phyloP scores from a whole-genome alignment of 2,888 invertebrate species.

The Rugalucina vietnamica region DNA sequence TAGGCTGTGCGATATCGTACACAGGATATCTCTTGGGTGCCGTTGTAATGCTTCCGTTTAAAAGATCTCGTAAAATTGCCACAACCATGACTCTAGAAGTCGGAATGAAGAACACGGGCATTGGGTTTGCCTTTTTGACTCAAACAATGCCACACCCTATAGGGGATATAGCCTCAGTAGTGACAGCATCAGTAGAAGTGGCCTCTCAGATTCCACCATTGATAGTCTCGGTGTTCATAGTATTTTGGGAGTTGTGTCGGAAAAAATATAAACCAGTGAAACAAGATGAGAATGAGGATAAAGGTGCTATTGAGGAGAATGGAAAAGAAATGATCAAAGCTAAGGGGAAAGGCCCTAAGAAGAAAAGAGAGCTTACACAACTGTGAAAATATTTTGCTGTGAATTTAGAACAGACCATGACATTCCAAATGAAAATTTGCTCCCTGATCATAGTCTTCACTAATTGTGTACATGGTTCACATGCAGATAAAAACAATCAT shows the following conservation, averaged over 20 bases:
- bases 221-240: conserved; percentile 72
- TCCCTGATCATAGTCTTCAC: no score
- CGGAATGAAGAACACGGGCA: conserved; percentile 95
- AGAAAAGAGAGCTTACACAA: no score
- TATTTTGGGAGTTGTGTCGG: conserved; percentile 61
- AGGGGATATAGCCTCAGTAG: conserved; percentile 91
- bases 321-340: not conserved
- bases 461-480: no score
- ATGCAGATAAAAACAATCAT: no score
- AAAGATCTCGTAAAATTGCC: conserved; percentile 72
- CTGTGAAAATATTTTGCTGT: no score
- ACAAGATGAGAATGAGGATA: not conserved
- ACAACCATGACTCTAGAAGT: conserved; percentile 92
- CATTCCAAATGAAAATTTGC: no score
- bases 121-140: conserved; percentile 93
- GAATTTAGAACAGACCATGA: no score
- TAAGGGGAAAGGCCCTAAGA: no score
- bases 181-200: conserved; percentile 87
- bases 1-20: conserved; percentile 79
- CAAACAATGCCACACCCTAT: conserved; percentile 93
- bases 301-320: not conserved
- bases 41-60: conserved; percentile 78
- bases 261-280: conserved; percentile 55
- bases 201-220: conserved; percentile 96
- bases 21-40: conserved; percentile 78